A percentile compares a stretch with the other conserved stretches of the same genome.
phyloP scores from a whole-genome alignment of 2,888 invertebrate genomes.

The Diarsia dahlii region DNA sequence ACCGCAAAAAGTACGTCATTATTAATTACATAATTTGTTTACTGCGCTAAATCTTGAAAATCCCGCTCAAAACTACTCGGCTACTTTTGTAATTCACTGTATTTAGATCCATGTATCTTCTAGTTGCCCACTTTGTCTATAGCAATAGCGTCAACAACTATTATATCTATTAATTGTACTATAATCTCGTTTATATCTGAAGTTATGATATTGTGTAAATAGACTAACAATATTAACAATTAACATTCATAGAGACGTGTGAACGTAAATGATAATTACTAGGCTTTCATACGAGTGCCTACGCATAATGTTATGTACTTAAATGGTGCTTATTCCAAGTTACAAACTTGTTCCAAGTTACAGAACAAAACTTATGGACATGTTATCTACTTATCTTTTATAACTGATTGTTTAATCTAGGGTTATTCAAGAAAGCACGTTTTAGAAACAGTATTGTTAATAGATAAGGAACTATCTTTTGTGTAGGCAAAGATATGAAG shows the following conservation, averaged over 20 bases:
- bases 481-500: slow-evolving; percentile 10
- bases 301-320: slow-evolving; percentile 28
- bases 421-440: slow-evolving; percentile 44
- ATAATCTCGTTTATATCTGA: slow-evolving; percentile 1
- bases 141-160: not conserved
- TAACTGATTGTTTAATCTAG: slow-evolving; percentile 31
- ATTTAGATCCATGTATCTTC: not conserved
- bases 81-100: not conserved
- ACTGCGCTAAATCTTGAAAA: not conserved
- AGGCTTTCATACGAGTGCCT: not conserved
- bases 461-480: slow-evolving; percentile 23
- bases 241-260: slow-evolving; percentile 4
- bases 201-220: slow-evolving; percentile 5
- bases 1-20: not conserved
- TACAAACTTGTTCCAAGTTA: slow-evolving; percentile 29
- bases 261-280: slow-evolving; percentile 17
- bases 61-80: not conserved
- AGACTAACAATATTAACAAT: slow-evolving; percentile 18
- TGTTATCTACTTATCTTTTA: slow-evolving; percentile 22
- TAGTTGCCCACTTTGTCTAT: not conserved
- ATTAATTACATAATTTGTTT: slow-evolving; percentile 5
- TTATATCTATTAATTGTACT: not conserved
- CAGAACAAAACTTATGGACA: slow-evolving; percentile 5
- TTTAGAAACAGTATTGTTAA: slow-evolving; percentile 1
- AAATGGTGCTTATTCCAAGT: slow-evolving; percentile 17